Percentiles rank a stretch among this genome's conserved stretches.
Evolutionary conservation across 2,888 invertebrate genomes (phyloP).

Genomic region (Apotomis turbidana): DNA sequence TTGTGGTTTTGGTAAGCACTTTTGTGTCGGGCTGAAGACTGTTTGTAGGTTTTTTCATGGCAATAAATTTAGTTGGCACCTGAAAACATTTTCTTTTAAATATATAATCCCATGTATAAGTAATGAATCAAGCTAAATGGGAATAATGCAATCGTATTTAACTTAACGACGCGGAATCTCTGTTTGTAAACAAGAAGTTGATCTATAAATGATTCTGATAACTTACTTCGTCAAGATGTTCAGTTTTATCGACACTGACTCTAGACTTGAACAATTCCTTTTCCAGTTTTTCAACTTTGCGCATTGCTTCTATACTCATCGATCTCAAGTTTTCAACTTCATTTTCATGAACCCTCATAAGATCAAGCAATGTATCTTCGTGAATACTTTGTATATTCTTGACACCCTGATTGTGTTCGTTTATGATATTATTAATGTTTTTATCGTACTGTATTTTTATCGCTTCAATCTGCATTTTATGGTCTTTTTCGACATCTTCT

Average conservation of each 20-base stretch:
- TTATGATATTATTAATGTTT: conserved; percentile 79
- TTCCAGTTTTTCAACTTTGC: conserved; percentile 70
- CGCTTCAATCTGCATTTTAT: conserved; percentile 71
- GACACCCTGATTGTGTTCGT: conserved; percentile 82
- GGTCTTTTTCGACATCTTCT: conserved; percentile 67
- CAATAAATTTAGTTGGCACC: conserved; percentile 62
- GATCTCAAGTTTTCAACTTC: conserved; percentile 78
- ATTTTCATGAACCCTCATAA: conserved; percentile 77
- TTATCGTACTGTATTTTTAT: conserved; percentile 81
- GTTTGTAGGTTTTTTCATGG: conserved; percentile 54
- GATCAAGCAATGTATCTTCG: conserved; percentile 77
- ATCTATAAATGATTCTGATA: background rate
- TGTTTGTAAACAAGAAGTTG: too few relatives aligned
- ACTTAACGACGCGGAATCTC: conserved; percentile 29
- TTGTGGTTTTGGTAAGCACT: conserved; percentile 67
- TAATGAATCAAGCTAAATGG: background rate
- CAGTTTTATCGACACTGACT: conserved; percentile 47
- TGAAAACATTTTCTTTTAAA: conserved; percentile 44
- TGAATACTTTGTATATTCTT: conserved; percentile 81
- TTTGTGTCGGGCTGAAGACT: conserved; percentile 55
- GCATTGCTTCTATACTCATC: conserved; percentile 77
- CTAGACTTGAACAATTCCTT: conserved; percentile 66
- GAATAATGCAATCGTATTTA: background rate
- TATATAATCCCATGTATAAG: too few relatives aligned
- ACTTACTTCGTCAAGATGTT: conserved; percentile 59